phyloP scores from a whole-genome alignment of 2,888 invertebrate species.

The Corythucha ciliata region DNA sequence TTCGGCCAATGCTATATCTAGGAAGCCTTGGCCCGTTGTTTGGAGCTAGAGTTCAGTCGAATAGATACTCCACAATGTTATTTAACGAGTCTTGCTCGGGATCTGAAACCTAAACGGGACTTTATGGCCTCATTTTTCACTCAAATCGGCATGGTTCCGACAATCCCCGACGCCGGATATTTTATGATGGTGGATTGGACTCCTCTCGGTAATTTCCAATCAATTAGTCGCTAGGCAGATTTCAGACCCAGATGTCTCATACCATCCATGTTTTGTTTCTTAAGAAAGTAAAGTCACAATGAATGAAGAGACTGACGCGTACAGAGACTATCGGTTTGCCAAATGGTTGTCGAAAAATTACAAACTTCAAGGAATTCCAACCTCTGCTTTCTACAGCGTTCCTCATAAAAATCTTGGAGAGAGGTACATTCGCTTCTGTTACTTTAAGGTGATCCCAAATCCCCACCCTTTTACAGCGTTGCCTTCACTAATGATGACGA shows the following conservation, averaged over 20 bases:
- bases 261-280: background rate
- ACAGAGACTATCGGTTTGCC: constrained; percentile 83
- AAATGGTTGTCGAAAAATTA: constrained; percentile 92
- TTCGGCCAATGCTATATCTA: constrained; percentile 43
- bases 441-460: constrained; percentile 75
- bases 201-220: constrained; percentile 29
- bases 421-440: constrained; percentile 84
- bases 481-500: no score
- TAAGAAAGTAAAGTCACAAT: background rate
- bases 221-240: no score
- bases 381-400: constrained; percentile 82
- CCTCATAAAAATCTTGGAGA: constrained; percentile 71
- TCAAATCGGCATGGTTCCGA: constrained; percentile 80
- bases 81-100: constrained; percentile 63
- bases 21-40: constrained; percentile 84
- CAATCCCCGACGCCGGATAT: constrained; percentile 92
- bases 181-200: constrained; percentile 80
- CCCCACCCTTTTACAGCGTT: no score
- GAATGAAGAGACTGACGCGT: constrained; percentile 55
- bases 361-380: constrained; percentile 76
- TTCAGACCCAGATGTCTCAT: background rate
- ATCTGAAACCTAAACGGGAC: constrained; percentile 70
- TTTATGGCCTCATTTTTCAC: constrained; percentile 61
- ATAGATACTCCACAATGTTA: constrained; percentile 69
- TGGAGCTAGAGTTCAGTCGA: constrained; percentile 72